Base-by-base conservation (phyloP, 2,797 vertebrate species). In the Notolabrus celidotus region DNA sequence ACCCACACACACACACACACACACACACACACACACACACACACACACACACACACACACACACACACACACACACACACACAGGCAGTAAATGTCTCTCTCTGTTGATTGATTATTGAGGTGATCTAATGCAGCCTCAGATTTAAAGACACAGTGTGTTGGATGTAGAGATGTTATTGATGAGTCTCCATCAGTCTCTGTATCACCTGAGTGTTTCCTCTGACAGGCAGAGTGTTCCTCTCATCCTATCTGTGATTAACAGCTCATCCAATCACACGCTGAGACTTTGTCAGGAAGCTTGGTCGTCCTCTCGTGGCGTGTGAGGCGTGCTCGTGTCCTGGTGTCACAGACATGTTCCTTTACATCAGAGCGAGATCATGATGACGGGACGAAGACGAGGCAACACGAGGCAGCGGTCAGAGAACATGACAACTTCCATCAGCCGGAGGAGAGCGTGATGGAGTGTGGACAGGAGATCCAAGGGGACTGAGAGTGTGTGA, bases 11-110 rank as follows among this genome's bases (percentile, higher is more conserved):
- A n/a, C n/a, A n/a, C n/a, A n/a, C n/a, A n/a, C n/a, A n/a, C n/a
- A n/a, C n/a, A n/a, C n/a, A n/a, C n/a, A n/a, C n/a, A n/a, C n/a
- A n/a, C n/a, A n/a, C n/a, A n/a, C n/a, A n/a, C n/a, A n/a, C n/a
- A n/a, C n/a, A n/a, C n/a, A n/a, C n/a, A n/a, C n/a, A n/a, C n/a
- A n/a, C n/a, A n/a, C n/a, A n/a, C n/a, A n/a, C n/a, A n/a, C n/a
- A n/a, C n/a, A n/a, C n/a, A n/a, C n/a, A n/a, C n/a, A n/a, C n/a
- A n/a, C n/a, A n/a, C 53, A 63, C 39, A 62, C 42, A 56, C 49
- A 61, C 39, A 71, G 73, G 68, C 72, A 77, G 71, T 83, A 90
- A 91, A 89, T 89, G 85, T 90, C 89, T 69, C 68, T 86, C 79
- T 36, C 79, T 86, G 73, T 72, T 83, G 81, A 91, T 88, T 86